These are phyloP conservation scores for Hippotragus niger DNA, from an alignment of 2,113 vertebrate genomes.

Conservation along the genomic window DNA sequence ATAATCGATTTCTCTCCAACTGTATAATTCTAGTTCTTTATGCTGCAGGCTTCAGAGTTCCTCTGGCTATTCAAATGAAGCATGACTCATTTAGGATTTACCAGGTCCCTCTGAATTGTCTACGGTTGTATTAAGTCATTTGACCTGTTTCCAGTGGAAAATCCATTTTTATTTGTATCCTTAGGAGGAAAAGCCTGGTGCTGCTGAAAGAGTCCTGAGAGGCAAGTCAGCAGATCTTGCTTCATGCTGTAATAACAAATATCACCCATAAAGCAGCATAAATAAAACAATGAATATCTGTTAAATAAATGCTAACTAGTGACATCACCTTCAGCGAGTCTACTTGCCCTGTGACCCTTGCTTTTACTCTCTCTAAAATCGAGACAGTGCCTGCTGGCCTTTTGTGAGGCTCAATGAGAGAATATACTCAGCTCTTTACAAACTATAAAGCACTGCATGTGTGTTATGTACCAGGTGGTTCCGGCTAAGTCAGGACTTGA, in stretches of 20 bases:
- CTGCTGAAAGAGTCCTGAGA: background rate
- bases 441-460: background rate
- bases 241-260: background rate
- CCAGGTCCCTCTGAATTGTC: background rate
- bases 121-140: slow-evolving; percentile 33
- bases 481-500: background rate
- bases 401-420: background rate
- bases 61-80: slow-evolving; percentile 48
- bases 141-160: slow-evolving; percentile 28
- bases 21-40: slow-evolving; percentile 3
- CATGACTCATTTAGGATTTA: slow-evolving; percentile 27
- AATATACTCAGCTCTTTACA: background rate
- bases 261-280: background rate
- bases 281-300: background rate
- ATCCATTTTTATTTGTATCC: slow-evolving; percentile 54
- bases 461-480: background rate
- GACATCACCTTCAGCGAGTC: background rate
- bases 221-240: slow-evolving; percentile 1
- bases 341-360: background rate
- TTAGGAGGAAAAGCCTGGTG: background rate
- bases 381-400: background rate
- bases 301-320: background rate
- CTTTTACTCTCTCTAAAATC: background rate
- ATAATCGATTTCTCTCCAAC: background rate
- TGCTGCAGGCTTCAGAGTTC: background rate